Percentiles rank a stretch among this genome's conserved stretches.
phyloP scores from a whole-genome alignment of 2,888 invertebrate genomes.

The Periphyllus acericola region DNA sequence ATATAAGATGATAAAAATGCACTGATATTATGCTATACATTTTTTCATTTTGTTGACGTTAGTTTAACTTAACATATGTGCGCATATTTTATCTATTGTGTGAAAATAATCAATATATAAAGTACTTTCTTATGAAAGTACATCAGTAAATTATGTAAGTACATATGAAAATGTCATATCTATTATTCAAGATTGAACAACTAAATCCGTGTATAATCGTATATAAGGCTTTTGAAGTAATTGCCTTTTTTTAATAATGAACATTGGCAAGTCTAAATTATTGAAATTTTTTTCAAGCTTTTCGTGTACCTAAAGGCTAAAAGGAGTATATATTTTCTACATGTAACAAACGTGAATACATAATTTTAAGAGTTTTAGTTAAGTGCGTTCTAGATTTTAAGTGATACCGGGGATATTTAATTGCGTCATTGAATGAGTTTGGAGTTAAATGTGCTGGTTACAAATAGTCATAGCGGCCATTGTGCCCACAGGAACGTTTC shows the following conservation, averaged over 20 bases:
- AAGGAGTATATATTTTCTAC: not conserved
- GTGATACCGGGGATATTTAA: slow-evolving; percentile 26
- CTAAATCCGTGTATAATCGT: not conserved
- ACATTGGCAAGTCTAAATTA: not conserved
- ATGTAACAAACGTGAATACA: not conserved
- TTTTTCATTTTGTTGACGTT: not conserved
- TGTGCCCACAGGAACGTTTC: slow-evolving; percentile 31
- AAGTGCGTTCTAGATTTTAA: slow-evolving; percentile 28
- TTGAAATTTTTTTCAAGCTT: not conserved
- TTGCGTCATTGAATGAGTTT: slow-evolving; percentile 19
- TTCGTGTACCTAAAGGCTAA: not conserved
- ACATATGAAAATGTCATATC: not conserved
- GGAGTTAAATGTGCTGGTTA: slow-evolving; percentile 29
- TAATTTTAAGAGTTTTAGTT: slow-evolving; percentile 12
- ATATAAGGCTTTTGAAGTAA: too few relatives aligned
- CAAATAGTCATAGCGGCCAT: slow-evolving; percentile 8
- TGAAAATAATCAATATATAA: not conserved
- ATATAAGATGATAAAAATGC: not conserved
- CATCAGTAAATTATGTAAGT: not conserved
- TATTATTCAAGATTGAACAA: not conserved
- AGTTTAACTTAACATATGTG: not conserved
- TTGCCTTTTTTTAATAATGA: too few relatives aligned
- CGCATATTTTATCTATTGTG: not conserved
- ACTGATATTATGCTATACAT: not conserved
- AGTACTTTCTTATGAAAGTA: not conserved